Conservation (phyloP, 2,113 vertebrate genomes). For the Emberiza fucata region DNA sequence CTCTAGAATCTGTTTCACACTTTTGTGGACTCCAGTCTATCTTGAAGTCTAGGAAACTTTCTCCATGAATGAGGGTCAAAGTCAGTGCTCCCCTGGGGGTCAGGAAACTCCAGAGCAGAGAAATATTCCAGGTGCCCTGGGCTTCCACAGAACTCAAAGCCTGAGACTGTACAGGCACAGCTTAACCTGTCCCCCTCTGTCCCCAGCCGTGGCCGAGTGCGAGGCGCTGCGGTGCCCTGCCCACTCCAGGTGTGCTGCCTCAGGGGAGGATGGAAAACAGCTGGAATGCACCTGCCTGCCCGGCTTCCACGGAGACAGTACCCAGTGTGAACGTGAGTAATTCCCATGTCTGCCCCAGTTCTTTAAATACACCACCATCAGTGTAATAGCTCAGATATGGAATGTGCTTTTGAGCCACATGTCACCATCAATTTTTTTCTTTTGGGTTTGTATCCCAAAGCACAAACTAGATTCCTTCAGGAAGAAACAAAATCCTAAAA, state of each 20-base stretch:
- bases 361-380: not conserved
- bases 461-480: not conserved
- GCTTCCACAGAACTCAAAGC: not conserved
- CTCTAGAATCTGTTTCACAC: not conserved
- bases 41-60: not conserved
- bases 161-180: fast-evolving
- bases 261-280: slow-evolving; percentile 28
- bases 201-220: slow-evolving; percentile 76
- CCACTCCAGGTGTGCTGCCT: slow-evolving; percentile 79
- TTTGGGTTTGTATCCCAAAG: not conserved
- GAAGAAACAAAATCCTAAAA: not conserved
- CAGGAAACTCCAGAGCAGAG: not conserved
- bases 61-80: not conserved
- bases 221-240: slow-evolving; percentile 72
- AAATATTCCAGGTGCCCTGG: not conserved
- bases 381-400: not conserved
- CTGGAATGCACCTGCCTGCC: slow-evolving; percentile 83
- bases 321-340: slow-evolving; percentile 82
- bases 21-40: not conserved
- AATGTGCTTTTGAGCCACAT: not conserved
- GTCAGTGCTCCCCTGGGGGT: too few relatives aligned
- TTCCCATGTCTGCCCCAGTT: fast-evolving
- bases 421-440: not conserved
- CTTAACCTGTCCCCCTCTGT: not conserved
- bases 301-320: slow-evolving; percentile 62